Conservation (phyloP, 2,888 invertebrate species). For the Gymnoscelis rufifasciata region DNA sequence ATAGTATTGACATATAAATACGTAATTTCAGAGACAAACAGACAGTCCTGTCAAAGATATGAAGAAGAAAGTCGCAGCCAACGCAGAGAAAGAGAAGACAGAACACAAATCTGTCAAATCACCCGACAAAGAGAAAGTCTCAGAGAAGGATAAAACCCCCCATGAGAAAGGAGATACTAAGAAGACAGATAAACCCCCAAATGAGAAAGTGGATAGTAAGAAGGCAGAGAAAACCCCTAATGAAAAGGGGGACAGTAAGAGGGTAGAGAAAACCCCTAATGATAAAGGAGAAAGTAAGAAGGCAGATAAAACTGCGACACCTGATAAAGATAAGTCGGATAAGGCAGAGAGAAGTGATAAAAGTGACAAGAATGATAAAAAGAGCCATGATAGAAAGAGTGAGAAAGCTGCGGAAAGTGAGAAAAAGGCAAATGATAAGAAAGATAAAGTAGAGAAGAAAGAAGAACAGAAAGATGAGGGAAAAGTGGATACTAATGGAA, state of each 20-base stretch:
- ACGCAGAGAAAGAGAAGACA: slow-evolving; percentile 62
- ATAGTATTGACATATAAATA: too few species aligned
- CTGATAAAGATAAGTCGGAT: slow-evolving; percentile 34
- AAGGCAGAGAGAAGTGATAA: slow-evolving; percentile 30
- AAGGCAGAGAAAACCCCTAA: slow-evolving; percentile 15
- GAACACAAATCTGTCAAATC: slow-evolving; percentile 38
- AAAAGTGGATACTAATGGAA: slow-evolving; percentile 45
- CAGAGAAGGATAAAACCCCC: slow-evolving; percentile 33
- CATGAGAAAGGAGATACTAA: not conserved
- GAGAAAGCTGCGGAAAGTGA: slow-evolving; percentile 20
- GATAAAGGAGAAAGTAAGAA: slow-evolving; percentile 36
- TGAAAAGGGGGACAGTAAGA: slow-evolving; percentile 54
- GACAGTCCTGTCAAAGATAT: slow-evolving; percentile 67
- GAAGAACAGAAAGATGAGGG: slow-evolving; percentile 27
- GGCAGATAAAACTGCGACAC: slow-evolving; percentile 35
- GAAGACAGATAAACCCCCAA: slow-evolving; percentile 31
- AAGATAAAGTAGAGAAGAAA: slow-evolving; percentile 28
- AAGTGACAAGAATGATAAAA: slow-evolving; percentile 28
- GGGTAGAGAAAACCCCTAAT: slow-evolving; percentile 45
- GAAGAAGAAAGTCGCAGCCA: slow-evolving; percentile 71
- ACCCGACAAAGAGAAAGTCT: not conserved
- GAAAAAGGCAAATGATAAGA: not conserved
- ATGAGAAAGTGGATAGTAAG: slow-evolving; percentile 30
- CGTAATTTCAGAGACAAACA: slow-evolving; percentile 36
- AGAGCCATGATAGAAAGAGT: slow-evolving; percentile 25